A percentile compares a stretch with the other conserved stretches of the same genome.
Conservation (phyloP, 1,140 invertebrate genomes). For the Bombus superbus region DNA sequence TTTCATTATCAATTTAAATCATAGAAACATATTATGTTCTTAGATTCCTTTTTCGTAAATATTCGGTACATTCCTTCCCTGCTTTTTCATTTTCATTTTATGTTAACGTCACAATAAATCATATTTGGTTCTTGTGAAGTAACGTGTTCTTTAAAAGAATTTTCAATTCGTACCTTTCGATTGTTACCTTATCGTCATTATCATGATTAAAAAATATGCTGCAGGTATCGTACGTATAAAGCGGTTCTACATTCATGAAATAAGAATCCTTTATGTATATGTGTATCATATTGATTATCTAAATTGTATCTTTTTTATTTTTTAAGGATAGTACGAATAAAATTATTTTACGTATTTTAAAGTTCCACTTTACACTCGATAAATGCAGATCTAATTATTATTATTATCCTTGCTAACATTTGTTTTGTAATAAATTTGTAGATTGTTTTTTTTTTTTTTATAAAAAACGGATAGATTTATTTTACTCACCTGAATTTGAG, state of each 20-base stretch:
- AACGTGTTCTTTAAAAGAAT: constrained; percentile 20
- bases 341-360: background rate
- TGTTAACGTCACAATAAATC: constrained; percentile 29
- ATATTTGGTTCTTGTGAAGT: constrained; percentile 6
- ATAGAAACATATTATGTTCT: constrained; percentile 22
- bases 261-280: background rate
- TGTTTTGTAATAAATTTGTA: constrained; percentile 47
- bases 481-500: constrained; percentile 79
- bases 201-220: constrained; percentile 31
- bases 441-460: constrained; percentile 42
- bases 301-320: background rate
- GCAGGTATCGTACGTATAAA: constrained; percentile 57
- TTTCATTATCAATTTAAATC: constrained; percentile 43
- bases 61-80: constrained; percentile 30
- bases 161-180: constrained; percentile 15
- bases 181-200: constrained; percentile 16
- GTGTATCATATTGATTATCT: constrained; percentile 10
- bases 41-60: constrained; percentile 16
- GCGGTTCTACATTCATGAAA: constrained; percentile 15
- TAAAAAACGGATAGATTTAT: constrained; percentile 77
- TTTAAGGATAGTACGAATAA: constrained; percentile 28
- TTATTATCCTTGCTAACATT: constrained; percentile 41
- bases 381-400: constrained; percentile 61
- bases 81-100: constrained; percentile 15
- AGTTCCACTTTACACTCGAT: constrained; percentile 64